Evolutionary conservation across 2,888 invertebrate species (phyloP).

Genomic region (Poecilobothrus nobilitatus): DNA sequence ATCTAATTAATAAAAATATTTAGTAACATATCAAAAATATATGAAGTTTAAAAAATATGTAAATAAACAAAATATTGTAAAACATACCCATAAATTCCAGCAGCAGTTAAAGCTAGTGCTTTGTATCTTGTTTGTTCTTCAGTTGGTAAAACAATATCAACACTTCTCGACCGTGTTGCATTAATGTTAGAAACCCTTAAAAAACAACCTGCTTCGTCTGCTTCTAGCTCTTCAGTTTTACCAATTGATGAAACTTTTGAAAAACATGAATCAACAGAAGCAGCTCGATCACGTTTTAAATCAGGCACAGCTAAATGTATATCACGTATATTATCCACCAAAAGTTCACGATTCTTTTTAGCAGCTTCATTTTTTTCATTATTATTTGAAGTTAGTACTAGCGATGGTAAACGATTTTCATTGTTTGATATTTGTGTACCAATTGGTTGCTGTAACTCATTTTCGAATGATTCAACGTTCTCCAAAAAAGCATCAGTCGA

Average conservation of each 20-base stretch:
- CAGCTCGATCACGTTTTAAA: constrained; percentile 73
- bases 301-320: constrained; percentile 76
- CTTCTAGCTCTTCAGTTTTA: constrained; percentile 60
- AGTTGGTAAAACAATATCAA: constrained; percentile 80
- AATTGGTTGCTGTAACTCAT: constrained; percentile 19
- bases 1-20: too few species aligned
- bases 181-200: constrained; percentile 64
- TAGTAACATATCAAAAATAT: too few species aligned
- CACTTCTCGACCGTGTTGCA: constrained; percentile 67
- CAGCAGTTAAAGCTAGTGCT: constrained; percentile 61
- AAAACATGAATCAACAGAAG: constrained; percentile 81
- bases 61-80: too few species aligned
- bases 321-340: constrained; percentile 51
- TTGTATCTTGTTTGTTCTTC: constrained; percentile 78
- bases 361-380: constrained; percentile 38
- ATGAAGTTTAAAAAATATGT: too few species aligned
- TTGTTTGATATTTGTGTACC: background rate
- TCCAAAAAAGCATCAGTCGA: constrained; percentile 63
- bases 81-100: constrained; percentile 35
- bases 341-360: constrained; percentile 28
- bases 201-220: constrained; percentile 50
- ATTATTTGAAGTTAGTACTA: constrained; percentile 26
- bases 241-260: constrained; percentile 64
- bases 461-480: constrained; percentile 52
- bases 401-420: constrained; percentile 23